Percentiles rank a stretch among this genome's conserved stretches.
These are phyloP conservation scores for Bombus haemorrhoidalis DNA, from an alignment of 1,140 invertebrate genomes.

Conservation along the genomic window DNA sequence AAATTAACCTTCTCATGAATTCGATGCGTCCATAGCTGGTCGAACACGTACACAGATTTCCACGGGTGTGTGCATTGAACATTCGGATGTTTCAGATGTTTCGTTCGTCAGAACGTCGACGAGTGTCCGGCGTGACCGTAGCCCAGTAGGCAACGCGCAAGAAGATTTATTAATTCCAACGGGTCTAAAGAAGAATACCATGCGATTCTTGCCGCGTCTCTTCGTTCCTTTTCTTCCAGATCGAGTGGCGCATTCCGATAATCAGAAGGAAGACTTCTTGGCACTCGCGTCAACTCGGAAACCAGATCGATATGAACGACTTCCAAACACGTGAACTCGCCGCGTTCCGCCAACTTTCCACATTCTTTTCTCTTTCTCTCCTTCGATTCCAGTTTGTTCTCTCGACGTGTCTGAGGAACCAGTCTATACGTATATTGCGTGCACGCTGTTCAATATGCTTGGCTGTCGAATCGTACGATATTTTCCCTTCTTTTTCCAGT, in stretches of 20 bases:
- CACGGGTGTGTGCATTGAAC: too few relatives aligned
- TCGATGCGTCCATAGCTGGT: too few relatives aligned
- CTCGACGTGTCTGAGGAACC: neutral
- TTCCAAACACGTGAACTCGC: neutral
- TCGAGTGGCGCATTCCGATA: neutral
- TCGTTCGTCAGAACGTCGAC: too few relatives aligned
- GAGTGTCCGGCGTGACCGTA: too few relatives aligned
- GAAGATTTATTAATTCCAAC: neutral
- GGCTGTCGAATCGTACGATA: neutral
- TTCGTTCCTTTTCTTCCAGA: neutral
- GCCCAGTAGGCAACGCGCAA: neutral
- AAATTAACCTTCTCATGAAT: too few relatives aligned
- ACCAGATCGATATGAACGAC: conserved; percentile 30
- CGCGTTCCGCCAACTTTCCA: conserved; percentile 1
- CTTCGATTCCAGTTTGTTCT: neutral
- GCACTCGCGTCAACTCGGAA: neutral
- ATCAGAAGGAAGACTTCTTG: conserved; percentile 11
- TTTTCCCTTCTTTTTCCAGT: neutral
- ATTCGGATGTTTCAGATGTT: too few relatives aligned
- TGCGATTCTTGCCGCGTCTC: neutral
- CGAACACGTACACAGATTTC: too few relatives aligned
- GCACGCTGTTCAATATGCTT: conserved; percentile 11
- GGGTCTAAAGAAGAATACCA: neutral
- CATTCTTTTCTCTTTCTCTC: neutral
- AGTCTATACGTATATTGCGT: neutral